Base-by-base conservation (phyloP, 2,888 invertebrate genomes). In the Macropis europaea region DNA sequence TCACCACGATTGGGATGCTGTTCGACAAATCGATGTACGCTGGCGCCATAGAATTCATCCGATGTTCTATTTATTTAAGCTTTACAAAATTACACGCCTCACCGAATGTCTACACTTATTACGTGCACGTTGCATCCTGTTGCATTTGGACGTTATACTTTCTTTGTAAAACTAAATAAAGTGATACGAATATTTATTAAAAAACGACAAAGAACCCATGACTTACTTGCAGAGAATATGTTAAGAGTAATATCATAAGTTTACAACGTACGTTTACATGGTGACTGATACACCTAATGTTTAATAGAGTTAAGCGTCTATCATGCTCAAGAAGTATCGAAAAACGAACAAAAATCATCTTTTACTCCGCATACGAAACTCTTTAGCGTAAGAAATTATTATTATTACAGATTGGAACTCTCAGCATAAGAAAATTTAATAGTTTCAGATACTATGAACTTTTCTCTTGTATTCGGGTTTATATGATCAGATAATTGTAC, bases 1-100 rank as follows among this genome's bases (percentile, higher is more conserved):
- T 95, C 11, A 94, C 94, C 0, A 91, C 93, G 22, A 94, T 95
- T 52, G 95, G 95, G 0, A 92, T 95, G 91, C 87, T 95, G 6
- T 93, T 95, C 81, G 95, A 95, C 81, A 92, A 93, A 79, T 92
- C 92, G 40, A 91, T 92, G 5, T 91, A 92, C 79, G 94, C 94
- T 0, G 91, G 92, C 5, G 83, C 92, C 1, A 90, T 94, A 32
- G 95, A 95, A 88, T 91, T 94, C 0, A 71, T 92, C 1, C 92
- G 95, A 7, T 95, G 95, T 83, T 91, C 93, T n/a, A 87, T 93
- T 0, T 90, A 94, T 19, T 92, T 94, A 34, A 88, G 87, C 11
- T 88, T 88, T 6, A 90, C 90, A 2, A 56, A 50, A 68, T 66
- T 57, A 13, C 7, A 54, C 26, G 50, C 74, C 52, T 68, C 63